Evolutionary conservation across 2,797 vertebrate species (phyloP).

Genomic region (Sarcophilus harrisii): DNA sequence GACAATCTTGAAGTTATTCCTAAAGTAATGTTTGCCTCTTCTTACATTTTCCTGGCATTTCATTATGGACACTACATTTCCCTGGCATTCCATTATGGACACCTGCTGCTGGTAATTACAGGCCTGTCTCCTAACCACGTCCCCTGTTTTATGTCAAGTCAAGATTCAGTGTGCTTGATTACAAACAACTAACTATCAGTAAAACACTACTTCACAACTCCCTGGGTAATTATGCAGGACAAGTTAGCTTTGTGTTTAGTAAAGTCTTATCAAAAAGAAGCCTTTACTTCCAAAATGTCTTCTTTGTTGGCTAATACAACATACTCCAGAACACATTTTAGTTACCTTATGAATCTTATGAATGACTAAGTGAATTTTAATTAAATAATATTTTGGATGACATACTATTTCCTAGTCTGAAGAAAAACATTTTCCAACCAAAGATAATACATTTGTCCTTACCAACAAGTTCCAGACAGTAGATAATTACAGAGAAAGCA

Average conservation of each 20-base stretch:
- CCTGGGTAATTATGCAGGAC: slow-evolving; percentile 57
- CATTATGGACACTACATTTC: slow-evolving; percentile 82
- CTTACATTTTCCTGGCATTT: slow-evolving; percentile 80
- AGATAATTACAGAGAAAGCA: slow-evolving; percentile 42
- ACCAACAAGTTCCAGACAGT: slow-evolving; percentile 61
- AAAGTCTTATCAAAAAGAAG: slow-evolving; percentile 56
- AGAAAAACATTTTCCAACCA: slow-evolving; percentile 33
- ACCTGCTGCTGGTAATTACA: slow-evolving; percentile 87
- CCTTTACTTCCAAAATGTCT: slow-evolving; percentile 65
- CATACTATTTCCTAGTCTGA: slow-evolving; percentile 37
- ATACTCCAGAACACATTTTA: slow-evolving; percentile 53
- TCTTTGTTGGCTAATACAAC: slow-evolving; percentile 51
- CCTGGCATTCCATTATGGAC: slow-evolving; percentile 81
- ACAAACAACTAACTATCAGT: slow-evolving; percentile 69
- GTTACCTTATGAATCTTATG: slow-evolving; percentile 68
- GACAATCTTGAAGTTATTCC: slow-evolving; percentile 70
- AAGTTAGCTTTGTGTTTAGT: slow-evolving; percentile 39
- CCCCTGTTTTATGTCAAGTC: slow-evolving; percentile 79
- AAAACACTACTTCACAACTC: slow-evolving; percentile 44
- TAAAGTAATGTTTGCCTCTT: slow-evolving; percentile 78
- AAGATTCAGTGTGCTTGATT: slow-evolving; percentile 68
- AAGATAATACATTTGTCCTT: slow-evolving; percentile 53
- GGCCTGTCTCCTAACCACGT: slow-evolving; percentile 77
- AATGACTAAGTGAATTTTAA: not conserved
- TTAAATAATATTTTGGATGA: slow-evolving; percentile 62